These are phyloP conservation scores for Paramormyrops kingsleyae DNA, from an alignment of 2,113 vertebrate species.

Conservation along the genomic window DNA sequence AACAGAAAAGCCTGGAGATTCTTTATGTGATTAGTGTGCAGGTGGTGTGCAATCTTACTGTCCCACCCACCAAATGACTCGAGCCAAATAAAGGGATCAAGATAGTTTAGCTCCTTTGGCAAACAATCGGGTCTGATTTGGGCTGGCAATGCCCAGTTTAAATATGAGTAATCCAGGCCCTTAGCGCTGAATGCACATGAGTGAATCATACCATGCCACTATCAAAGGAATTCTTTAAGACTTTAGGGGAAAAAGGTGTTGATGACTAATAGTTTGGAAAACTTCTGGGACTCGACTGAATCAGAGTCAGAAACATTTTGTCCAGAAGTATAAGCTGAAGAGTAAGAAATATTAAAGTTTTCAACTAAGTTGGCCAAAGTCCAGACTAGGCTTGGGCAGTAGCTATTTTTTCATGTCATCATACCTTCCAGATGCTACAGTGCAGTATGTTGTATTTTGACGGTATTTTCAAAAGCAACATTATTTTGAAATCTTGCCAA, in stretches of 20 bases:
- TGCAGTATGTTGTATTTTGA: background rate
- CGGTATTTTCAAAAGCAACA: background rate
- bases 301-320: background rate
- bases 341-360: background rate
- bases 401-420: background rate
- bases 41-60: background rate
- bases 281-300: background rate
- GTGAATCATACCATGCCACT: background rate
- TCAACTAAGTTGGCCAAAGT: background rate
- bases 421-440: background rate
- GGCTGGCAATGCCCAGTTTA: background rate
- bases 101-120: background rate
- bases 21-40: background rate
- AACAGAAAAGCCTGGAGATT: background rate
- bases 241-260: background rate
- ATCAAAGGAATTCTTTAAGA: background rate
- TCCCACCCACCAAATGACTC: background rate
- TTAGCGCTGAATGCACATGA: background rate
- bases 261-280: background rate
- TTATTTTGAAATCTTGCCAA: background rate
- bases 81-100: background rate
- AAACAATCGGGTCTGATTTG: background rate
- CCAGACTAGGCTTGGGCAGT: background rate
- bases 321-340: background rate
- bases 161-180: background rate